Evolutionary conservation across 2,113 vertebrate genomes (phyloP), one percentile per base, ranked within the genome.

Genomic region (Grantiella picta): DNA sequence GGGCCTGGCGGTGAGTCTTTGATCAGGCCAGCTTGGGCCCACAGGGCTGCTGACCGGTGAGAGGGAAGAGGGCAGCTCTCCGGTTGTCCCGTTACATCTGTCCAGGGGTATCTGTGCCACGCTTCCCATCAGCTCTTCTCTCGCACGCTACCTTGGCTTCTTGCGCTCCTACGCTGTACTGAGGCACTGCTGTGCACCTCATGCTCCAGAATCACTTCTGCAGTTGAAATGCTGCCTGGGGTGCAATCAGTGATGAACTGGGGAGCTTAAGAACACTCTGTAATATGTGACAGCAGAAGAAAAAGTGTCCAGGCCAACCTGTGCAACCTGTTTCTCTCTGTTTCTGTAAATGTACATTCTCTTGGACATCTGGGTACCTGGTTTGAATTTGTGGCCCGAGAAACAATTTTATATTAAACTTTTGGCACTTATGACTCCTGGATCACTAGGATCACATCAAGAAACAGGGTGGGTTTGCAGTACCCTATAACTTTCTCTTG

Each of bases 1-100:
- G 21, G 79, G 42, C 76, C 47, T 59, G 54, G 77, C 4, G 91
- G 94, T 97, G 83, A 97, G 95, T 97, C 54, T 79, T 60, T 2
- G 24, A 36, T 19, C 11, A 17, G 57, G 50, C 9, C 64, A 19
- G 59, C 15, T 28, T 8, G 24, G 76, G 45, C 66, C 11, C 21
- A 0, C 16, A 11, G 53, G 28, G 65, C 22, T 70, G 23, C 50
- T 9, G 15, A 21, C 1, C 15, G 22, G 52, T 12, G 2, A 17
- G 60, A 33, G 56, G 59, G 50, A n/a, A 25, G 49, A 33, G 72
- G 12, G 14, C 53, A 12, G 79, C 45, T 25, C 33, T 60, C 12
- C 22, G 3, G 35, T 29, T 20, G 47, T 31, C 19, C 54, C 2
- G 0, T 9, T 33, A 1, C 2, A 0, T 22, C 29, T 35, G 16